Evolutionary conservation across 1,140 invertebrate species (phyloP), one percentile per base, ranked within the genome.

Genomic region (Drosophila carrolli): DNA sequence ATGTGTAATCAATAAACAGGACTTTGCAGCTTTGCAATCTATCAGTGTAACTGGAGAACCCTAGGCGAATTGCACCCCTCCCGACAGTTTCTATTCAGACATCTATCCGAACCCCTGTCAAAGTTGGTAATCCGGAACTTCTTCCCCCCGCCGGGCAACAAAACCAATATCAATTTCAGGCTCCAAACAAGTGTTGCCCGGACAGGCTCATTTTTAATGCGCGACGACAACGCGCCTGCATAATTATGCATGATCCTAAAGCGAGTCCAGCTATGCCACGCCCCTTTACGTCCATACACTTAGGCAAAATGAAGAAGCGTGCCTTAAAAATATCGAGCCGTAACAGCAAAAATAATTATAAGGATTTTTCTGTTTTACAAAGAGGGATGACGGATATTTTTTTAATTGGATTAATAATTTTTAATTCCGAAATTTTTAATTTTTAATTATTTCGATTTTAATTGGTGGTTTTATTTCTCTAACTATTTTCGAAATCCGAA

Each of bases 221-320:
- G 84, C 85, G 72, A 74, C 84, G 84, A 80, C 84, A 89, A 73
- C 67, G 67, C 48, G 75, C 76, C 53, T 78, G 80, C 84, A 89
- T 89, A 89, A 89, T 90, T 89, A 89, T 90, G 74, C 84, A 84
- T 75, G 85, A 89, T 84, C 55, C 85, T 51, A 54, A 60, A 66
- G 58, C 73, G 27, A 62, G 53, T 57, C 6, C 38, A 23, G 37
- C 37, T 5, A 51, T 44, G 60, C 46, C 60, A 68, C 60, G 60
- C 47, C 60, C 63, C 29, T 35, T 27, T 9, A 9, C n/a, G 11
- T 0, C 8, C n/a, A 1, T 29, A 29, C 61, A 65, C 56, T 46
- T 7, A 9, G 16, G 14, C 37, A 61, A 65, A 37, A 27, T 46
- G 1, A 2, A 16, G 5, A 32, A 23, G 23, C 23, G 3, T 23